phyloP scores from a whole-genome alignment of 2,888 invertebrate species.

The Athripsodes cinereus region DNA sequence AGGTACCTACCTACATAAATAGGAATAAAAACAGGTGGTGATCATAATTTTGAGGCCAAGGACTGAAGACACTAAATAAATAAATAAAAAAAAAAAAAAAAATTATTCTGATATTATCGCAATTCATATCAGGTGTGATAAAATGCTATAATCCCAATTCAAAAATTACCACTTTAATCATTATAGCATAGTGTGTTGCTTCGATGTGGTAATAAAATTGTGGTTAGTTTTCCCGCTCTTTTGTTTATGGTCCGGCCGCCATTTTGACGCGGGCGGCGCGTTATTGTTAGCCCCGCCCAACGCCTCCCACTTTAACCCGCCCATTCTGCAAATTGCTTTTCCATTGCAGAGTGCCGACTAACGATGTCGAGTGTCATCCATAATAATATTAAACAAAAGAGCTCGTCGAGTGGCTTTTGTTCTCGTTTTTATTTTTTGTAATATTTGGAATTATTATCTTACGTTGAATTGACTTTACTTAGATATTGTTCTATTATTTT shows the following conservation, averaged over 20 bases:
- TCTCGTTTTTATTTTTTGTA: no score
- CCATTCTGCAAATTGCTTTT: constrained; percentile 4
- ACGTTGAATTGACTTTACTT: background rate
- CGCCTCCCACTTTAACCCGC: constrained; percentile 19
- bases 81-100: no score
- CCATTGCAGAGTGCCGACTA: background rate
- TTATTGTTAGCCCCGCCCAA: constrained; percentile 34
- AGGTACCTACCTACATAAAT: no score
- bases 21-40: no score
- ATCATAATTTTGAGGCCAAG: no score
- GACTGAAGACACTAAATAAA: no score
- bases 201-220: no score
- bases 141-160: background rate
- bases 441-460: no score
- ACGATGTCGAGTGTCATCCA: background rate
- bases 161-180: background rate
- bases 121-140: no score
- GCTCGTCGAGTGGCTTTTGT: constrained; percentile 5
- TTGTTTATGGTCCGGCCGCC: constrained; percentile 35
- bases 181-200: no score
- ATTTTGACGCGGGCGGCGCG: constrained; percentile 42
- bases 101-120: no score
- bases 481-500: no score
- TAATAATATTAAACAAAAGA: background rate
- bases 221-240: constrained; percentile 13